Conservation (phyloP, 2,797 vertebrate genomes). For the Sebastes elongatus region DNA sequence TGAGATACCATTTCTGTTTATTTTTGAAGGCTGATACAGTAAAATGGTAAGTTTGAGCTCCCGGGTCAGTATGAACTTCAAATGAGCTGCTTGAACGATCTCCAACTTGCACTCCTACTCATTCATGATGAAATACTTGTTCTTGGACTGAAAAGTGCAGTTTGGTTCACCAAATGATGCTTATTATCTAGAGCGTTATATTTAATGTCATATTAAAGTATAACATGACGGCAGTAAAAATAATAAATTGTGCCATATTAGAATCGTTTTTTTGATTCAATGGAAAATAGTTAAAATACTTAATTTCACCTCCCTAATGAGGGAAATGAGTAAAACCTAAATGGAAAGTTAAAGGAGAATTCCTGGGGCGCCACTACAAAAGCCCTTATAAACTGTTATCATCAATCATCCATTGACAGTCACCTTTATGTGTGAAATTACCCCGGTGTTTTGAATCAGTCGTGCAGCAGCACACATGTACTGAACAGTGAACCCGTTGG, state of each 20-base stretch:
- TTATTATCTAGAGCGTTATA: neutral
- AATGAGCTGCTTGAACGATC: neutral
- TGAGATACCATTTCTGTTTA: neutral
- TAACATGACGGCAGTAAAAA: neutral
- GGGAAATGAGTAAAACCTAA: conserved; percentile 6
- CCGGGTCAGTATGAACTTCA: conserved; percentile 24
- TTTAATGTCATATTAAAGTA: neutral
- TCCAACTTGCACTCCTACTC: conserved; percentile 1
- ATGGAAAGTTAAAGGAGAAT: conserved; percentile 16
- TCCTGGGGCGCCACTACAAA: conserved; percentile 8
- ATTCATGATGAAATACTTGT: neutral
- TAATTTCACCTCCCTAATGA: neutral
- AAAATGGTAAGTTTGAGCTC: conserved; percentile 5
- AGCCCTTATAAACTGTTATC: conserved; percentile 36
- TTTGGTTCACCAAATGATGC: neutral
- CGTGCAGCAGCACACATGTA: conserved; percentile 49
- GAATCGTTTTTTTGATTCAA: neutral
- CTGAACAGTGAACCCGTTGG: conserved; percentile 61
- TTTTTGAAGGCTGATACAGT: neutral
- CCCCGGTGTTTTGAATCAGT: conserved; percentile 61
- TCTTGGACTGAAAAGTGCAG: neutral
- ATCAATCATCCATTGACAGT: conserved; percentile 62
- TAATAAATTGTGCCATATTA: neutral
- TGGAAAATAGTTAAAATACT: neutral
- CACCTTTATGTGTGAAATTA: conserved; percentile 63